Percentiles rank a stretch among this genome's conserved stretches.
phyloP scores from a whole-genome alignment of 2,888 invertebrate genomes.

The Hemaris fuciformis region DNA sequence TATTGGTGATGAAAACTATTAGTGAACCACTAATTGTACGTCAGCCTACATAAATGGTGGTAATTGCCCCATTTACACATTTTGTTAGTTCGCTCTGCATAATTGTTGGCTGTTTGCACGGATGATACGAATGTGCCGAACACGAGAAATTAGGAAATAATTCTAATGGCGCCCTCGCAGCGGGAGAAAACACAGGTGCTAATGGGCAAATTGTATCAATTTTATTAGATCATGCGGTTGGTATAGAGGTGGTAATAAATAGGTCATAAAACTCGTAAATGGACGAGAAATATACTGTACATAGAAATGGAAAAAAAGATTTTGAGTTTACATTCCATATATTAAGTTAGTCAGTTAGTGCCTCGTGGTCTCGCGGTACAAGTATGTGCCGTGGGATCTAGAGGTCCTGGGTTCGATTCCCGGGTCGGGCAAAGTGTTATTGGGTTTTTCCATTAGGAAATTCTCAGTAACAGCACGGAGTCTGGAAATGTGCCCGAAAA shows the following conservation, averaged over 20 bases:
- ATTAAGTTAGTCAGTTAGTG: no score
- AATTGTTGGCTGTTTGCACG: constrained; percentile 74
- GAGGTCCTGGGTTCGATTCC: no score
- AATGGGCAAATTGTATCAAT: constrained; percentile 45
- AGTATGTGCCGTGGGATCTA: no score
- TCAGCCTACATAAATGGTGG: constrained; percentile 77
- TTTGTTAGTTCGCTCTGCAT: constrained; percentile 75
- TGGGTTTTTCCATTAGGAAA: no score
- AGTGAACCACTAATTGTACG: constrained; percentile 77
- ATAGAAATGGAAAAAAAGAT: neutral
- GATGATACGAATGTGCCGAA: constrained; percentile 65
- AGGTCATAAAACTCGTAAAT: neutral
- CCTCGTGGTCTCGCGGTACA: no score
- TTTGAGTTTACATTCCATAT: no score
- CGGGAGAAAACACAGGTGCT: constrained; percentile 23
- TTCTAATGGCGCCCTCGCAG: constrained; percentile 23
- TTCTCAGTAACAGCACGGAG: no score
- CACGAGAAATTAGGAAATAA: constrained; percentile 53
- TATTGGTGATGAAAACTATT: constrained; percentile 79
- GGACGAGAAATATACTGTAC: neutral
- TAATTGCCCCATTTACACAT: constrained; percentile 81
- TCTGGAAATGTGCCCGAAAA: no score
- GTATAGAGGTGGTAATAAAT: neutral
- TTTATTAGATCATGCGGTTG: constrained; percentile 8
- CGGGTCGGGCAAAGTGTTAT: no score